Conservation (phyloP, 2,113 vertebrate genomes). For the Macrotis lagotis region DNA sequence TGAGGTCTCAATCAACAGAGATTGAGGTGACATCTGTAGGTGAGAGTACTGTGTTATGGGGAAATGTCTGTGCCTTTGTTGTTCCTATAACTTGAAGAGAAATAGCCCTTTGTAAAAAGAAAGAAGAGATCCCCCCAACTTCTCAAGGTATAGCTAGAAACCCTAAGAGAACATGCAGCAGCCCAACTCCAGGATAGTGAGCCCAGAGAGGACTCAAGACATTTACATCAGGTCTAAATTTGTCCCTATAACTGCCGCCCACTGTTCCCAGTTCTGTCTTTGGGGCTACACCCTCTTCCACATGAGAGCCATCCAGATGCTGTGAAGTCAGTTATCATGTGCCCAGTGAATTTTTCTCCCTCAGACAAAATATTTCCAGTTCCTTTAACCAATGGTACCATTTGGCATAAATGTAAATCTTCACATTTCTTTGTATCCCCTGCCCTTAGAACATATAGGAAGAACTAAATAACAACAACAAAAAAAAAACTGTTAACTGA, state of each 20-base stretch:
- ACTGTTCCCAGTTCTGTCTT: not conserved
- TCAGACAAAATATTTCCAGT: not conserved
- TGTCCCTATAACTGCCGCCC: not conserved
- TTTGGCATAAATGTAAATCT: not conserved
- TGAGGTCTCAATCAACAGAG: not conserved
- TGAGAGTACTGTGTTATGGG: not conserved
- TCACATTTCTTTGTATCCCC: not conserved
- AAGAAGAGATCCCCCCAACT: not conserved
- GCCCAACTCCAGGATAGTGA: not conserved
- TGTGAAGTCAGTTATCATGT: not conserved
- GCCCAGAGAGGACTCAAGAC: not conserved
- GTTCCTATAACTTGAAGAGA: not conserved
- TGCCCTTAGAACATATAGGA: not conserved
- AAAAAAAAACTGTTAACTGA: not conserved
- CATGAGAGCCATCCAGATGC: not conserved
- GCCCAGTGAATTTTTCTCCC: not conserved
- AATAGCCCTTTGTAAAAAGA: not conserved
- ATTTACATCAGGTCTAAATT: not conserved
- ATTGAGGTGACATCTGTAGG: not conserved
- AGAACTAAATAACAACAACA: not conserved
- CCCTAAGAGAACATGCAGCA: not conserved
- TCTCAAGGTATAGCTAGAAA: not conserved
- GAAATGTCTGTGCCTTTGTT: not conserved
- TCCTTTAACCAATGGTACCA: not conserved
- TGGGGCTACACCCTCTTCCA: not conserved